Conservation (phyloP, 2,797 vertebrate genomes). For the Danio choprae region DNA sequence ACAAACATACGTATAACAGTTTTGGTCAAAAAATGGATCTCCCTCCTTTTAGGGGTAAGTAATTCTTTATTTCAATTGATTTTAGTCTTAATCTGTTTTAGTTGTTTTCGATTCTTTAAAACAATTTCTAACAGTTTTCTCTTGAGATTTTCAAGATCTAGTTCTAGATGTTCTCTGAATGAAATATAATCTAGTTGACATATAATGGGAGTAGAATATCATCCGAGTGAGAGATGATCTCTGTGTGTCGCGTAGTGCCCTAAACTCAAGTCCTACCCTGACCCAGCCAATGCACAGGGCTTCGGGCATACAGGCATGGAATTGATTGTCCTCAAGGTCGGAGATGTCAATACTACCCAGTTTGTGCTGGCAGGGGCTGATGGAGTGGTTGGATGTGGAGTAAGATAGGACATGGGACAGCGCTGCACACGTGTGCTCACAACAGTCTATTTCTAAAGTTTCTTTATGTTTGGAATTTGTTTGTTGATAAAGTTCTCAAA, state of each 20-base stretch:
- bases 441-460: neutral
- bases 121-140: neutral
- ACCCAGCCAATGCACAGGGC: slow-evolving; percentile 43
- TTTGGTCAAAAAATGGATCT: slow-evolving; percentile 75
- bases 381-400: slow-evolving; percentile 59
- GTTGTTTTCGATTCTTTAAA: neutral
- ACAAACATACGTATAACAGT: slow-evolving; percentile 58
- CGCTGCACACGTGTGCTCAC: slow-evolving; percentile 27
- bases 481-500: slow-evolving; percentile 7
- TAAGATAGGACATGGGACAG: slow-evolving; percentile 18
- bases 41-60: slow-evolving; percentile 78
- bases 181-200: slow-evolving; percentile 35
- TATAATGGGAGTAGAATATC: slow-evolving; percentile 40
- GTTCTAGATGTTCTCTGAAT: slow-evolving; percentile 27
- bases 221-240: slow-evolving; percentile 28
- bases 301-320: slow-evolving; percentile 67
- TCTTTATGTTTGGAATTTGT: neutral
- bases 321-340: slow-evolving; percentile 84
- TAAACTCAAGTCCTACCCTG: slow-evolving; percentile 39
- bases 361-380: slow-evolving; percentile 68
- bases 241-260: slow-evolving; percentile 32
- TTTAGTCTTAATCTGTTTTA: neutral
- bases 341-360: slow-evolving; percentile 77
- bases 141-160: neutral
- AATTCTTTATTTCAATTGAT: neutral